Base-by-base conservation (phyloP, 2,797 vertebrate species). In the Platyrinchus mystaceus region DNA sequence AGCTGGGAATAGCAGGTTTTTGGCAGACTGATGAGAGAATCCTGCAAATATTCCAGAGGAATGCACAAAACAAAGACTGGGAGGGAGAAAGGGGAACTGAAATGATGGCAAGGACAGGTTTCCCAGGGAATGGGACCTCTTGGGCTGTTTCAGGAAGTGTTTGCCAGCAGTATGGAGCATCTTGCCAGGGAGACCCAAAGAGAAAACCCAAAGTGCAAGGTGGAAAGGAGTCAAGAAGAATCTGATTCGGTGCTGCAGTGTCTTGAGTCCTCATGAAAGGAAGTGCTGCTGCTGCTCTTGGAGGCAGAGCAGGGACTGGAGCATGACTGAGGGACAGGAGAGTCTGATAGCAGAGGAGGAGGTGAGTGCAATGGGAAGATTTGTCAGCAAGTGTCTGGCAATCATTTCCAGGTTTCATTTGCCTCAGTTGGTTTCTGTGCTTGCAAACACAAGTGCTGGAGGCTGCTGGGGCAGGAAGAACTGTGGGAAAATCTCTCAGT, bases 161-260 rank as follows among this genome's bases (percentile, higher is more conserved):
- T 37, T 87, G 30, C 41, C 41, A 52, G 56, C 26, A 46, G 70
- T 49, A 19, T 21, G 37, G 34, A 62, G 17, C 55, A 43, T n/a
- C 86, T 28, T 66, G 37, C 37, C 55, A 36, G 34, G 32, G 46
- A 39, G 20, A 71, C 0, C 15, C 49, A 50, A 6, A 55, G 41
- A 66, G 47, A 58, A 78, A 90, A 62, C 8, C 16, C 47, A 22
- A 49, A 75, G 34, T 37, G 26, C 8, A 7, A 20, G 8, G 46
- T 47, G 50, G 44, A 64, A 63, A 59, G 49, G 15, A 36, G 30
- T 18, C 9, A 50, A 68, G 74, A n/a, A 43, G 32, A 84, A 17
- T 66, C 46, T 0, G 0, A 4, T 6, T 21, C 73, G 18, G 6
- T 47, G 34, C 30, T 36, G 37, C 41, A 77, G 37, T 32, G 44